A percentile compares a stretch with the other conserved stretches of the same genome.
These are phyloP conservation scores for Pelobates fuscus DNA, from an alignment of 2,113 vertebrate species.

Conservation along the genomic window DNA sequence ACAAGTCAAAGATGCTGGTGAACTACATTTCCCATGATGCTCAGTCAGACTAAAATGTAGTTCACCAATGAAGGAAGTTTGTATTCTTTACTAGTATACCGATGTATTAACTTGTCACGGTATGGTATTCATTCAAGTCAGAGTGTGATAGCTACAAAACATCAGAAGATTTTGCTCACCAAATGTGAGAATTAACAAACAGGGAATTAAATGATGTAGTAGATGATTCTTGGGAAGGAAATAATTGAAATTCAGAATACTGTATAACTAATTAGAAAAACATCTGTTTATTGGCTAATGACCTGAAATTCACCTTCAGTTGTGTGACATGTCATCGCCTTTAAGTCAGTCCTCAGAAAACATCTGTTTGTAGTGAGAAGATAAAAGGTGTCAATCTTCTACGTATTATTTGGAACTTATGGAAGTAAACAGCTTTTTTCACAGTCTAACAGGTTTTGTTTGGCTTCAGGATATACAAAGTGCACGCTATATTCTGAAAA, in stretches of 20 bases:
- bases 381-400: slow-evolving; percentile 44
- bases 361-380: slow-evolving; percentile 53
- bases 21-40: no score
- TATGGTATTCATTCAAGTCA: no score
- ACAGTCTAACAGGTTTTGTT: slow-evolving; percentile 1
- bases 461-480: not conserved
- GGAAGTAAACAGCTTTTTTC: not conserved
- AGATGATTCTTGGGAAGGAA: not conserved
- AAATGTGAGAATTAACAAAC: not conserved
- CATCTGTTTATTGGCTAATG: slow-evolving; percentile 41
- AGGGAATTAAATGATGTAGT: not conserved
- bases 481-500: slow-evolving; percentile 22
- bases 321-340: slow-evolving; percentile 46
- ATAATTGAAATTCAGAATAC: slow-evolving; percentile 14
- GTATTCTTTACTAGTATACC: no score
- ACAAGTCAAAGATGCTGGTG: no score
- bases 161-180: not conserved
- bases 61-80: no score
- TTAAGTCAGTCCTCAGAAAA: slow-evolving; percentile 44
- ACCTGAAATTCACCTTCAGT: slow-evolving; percentile 18
- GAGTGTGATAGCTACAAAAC: not conserved
- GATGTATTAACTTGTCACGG: no score
- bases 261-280: not conserved
- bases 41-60: no score
- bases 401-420: slow-evolving; percentile 11